These are phyloP conservation scores for Echeneis naucrates DNA, from an alignment of 2,797 vertebrate genomes.

Conservation along the genomic window DNA sequence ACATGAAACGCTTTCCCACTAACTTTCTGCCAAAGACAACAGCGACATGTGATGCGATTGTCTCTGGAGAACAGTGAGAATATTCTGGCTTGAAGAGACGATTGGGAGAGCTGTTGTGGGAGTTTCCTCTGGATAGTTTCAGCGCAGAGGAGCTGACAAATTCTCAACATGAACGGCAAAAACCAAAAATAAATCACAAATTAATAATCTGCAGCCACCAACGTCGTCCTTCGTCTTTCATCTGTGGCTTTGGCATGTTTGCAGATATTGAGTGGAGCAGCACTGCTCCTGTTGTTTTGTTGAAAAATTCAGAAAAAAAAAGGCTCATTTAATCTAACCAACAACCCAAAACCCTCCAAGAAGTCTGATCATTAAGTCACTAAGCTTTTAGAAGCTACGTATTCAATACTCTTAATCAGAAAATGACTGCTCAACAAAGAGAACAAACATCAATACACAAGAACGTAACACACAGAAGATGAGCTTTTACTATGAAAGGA, in stretches of 20 bases:
- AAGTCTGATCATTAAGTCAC: neutral
- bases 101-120: slow-evolving; percentile 19
- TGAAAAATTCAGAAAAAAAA: neutral
- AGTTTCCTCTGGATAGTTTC: slow-evolving; percentile 12
- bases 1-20: slow-evolving; percentile 8
- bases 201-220: slow-evolving; percentile 3
- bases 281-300: neutral
- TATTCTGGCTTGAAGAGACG: neutral
- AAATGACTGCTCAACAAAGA: slow-evolving; percentile 11
- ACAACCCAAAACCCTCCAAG: neutral
- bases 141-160: slow-evolving; percentile 34
- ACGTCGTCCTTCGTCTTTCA: neutral
- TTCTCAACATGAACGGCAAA: neutral
- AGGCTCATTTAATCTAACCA: neutral
- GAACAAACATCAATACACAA: slow-evolving; percentile 9
- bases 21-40: slow-evolving; percentile 13
- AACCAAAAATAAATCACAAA: neutral
- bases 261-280: neutral
- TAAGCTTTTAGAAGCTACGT: neutral
- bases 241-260: slow-evolving; percentile 11
- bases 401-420: neutral
- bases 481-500: slow-evolving; percentile 28
- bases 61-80: slow-evolving; percentile 11
- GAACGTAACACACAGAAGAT: slow-evolving; percentile 14
- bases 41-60: neutral